Conservation (phyloP, 2,888 invertebrate species). For the Tridacna crocea region DNA sequence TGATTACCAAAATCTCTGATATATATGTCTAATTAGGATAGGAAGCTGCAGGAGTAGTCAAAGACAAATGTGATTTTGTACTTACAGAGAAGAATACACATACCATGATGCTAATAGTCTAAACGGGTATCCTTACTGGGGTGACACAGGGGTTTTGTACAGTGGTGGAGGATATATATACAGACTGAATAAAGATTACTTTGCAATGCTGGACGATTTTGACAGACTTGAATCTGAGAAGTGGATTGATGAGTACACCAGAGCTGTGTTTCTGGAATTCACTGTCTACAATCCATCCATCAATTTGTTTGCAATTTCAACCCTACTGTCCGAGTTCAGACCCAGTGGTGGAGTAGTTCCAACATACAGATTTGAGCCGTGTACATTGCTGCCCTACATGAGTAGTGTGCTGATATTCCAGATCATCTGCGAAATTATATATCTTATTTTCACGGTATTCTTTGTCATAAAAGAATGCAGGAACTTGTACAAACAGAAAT, state of each 20-base stretch:
- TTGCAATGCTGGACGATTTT: slow-evolving; percentile 78
- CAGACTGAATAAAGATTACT: slow-evolving; percentile 78
- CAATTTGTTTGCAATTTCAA: slow-evolving; percentile 82
- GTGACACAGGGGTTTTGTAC: slow-evolving; percentile 82
- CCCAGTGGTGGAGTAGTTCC: slow-evolving; percentile 80
- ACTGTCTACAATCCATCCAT: slow-evolving; percentile 85
- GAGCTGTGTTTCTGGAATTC: slow-evolving; percentile 86
- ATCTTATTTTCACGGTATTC: slow-evolving; percentile 80
- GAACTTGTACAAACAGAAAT: slow-evolving; percentile 76
- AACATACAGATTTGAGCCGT: slow-evolving; percentile 82
- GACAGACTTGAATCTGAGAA: slow-evolving; percentile 79
- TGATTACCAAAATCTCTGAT: background rate
- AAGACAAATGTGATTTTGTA: too few species aligned
- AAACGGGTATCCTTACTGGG: slow-evolving; percentile 84
- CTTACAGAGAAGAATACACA: slow-evolving; percentile 72
- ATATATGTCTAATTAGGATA: too few species aligned
- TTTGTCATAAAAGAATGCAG: slow-evolving; percentile 82
- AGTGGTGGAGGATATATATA: slow-evolving; percentile 85
- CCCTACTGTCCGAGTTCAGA: slow-evolving; percentile 81
- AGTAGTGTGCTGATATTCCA: slow-evolving; percentile 78
- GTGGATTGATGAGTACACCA: slow-evolving; percentile 85
- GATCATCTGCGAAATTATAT: slow-evolving; percentile 78
- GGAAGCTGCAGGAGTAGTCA: too few species aligned
- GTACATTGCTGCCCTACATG: slow-evolving; percentile 81
- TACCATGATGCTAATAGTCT: slow-evolving; percentile 81